Base-by-base conservation (phyloP, 2,113 vertebrate genomes). In the Mohoua ochrocephala region DNA sequence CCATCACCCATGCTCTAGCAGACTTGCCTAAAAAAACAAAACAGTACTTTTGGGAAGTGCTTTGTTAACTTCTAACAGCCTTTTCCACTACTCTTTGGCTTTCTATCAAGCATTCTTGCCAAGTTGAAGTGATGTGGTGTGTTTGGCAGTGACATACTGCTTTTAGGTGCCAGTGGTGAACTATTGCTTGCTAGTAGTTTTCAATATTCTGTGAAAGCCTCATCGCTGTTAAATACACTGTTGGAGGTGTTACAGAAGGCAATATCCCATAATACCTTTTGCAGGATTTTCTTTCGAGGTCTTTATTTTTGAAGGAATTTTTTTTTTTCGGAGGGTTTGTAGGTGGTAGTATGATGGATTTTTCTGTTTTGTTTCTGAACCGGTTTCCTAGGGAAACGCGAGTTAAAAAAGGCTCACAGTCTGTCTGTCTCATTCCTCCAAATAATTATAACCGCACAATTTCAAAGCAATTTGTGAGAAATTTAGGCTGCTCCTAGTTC, bases 61-160 rank as follows among this genome's bases (percentile, higher is more conserved):
- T 96, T 96, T 96, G 96, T 95, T 97, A 97, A 96, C 88, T 96
- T 97, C 65, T 94, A 95, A 92, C 92, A 96, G 96, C 88, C 92
- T 96, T 97, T 96, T 96, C 93, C 95, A 95, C 96, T 97, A 96
- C 93, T 96, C 95, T 91, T 75, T 96, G 96, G 95, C 92, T 95
- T 94, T 82, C 28, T 82, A 11, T 94, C 95, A 96, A 94, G 41
- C 1, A 6, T 68, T 87, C 95, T 89, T 97, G 96, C 96, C 95
- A 96, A 94, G 92, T 31, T 81, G 83, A 96, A 95, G 92, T 89
- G 96, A 93, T 96, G 93, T 96, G 96, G 80, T 94, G 56, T 91
- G 73, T 89, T 93, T 97, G 96, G 96, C 96, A 95, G 83, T 92
- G 95, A 96, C 86, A 91, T 75, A 39, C 73, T 91, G 56, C 92